Evolutionary conservation across 2,888 invertebrate genomes (phyloP).

Genomic region (Leptinotarsa tumamoca): DNA sequence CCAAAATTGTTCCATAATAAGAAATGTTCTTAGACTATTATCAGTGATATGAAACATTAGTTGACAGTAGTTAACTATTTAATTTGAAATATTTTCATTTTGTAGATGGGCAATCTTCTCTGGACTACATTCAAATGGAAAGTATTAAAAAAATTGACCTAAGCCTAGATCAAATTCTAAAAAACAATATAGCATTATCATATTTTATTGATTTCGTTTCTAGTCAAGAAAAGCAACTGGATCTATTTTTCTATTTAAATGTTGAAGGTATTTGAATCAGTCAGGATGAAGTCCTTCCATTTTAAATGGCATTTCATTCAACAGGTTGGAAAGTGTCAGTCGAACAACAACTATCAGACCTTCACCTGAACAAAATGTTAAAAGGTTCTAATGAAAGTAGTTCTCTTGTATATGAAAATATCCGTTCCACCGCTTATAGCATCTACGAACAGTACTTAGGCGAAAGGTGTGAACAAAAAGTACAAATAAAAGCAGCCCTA

Average conservation of each 20-base stretch:
- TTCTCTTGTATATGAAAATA: constrained; percentile 59
- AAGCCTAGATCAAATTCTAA: constrained; percentile 79
- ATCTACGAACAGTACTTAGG: constrained; percentile 84
- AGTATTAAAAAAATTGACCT: constrained; percentile 67
- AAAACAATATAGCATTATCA: constrained; percentile 81
- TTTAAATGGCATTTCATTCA: constrained; percentile 30
- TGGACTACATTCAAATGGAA: constrained; percentile 59
- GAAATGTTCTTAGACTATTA: too few species aligned
- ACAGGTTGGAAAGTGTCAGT: constrained; percentile 76
- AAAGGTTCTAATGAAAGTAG: constrained; percentile 64
- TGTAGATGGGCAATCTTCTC: constrained; percentile 44
- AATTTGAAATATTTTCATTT: not conserved
- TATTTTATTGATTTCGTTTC: constrained; percentile 84
- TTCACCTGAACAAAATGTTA: constrained; percentile 68
- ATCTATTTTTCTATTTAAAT: constrained; percentile 83
- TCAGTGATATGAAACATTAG: too few species aligned
- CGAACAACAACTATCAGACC: constrained; percentile 75
- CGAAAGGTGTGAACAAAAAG: constrained; percentile 75
- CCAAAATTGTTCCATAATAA: too few species aligned
- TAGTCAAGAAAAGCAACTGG: constrained; percentile 76
- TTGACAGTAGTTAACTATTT: too few species aligned
- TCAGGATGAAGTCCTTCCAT: not conserved
- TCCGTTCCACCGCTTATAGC: constrained; percentile 77
- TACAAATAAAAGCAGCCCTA: constrained; percentile 74
- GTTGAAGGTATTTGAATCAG: constrained; percentile 71